These are phyloP conservation scores for Argentina silus DNA, from an alignment of 2,797 vertebrate species.

Conservation along the genomic window DNA sequence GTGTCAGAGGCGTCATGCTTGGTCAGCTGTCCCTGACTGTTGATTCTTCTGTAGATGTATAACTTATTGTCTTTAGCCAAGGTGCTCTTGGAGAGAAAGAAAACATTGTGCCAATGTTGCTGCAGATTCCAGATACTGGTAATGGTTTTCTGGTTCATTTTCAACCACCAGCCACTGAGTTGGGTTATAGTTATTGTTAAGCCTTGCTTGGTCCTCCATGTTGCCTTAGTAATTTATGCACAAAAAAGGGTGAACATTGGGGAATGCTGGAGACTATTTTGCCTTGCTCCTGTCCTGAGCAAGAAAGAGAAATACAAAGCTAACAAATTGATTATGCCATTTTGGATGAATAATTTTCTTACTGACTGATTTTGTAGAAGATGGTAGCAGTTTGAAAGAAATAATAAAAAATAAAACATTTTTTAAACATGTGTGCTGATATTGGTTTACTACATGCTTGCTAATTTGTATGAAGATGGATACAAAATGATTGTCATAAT, in stretches of 20 bases:
- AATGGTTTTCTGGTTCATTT: constrained; percentile 33
- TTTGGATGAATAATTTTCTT: constrained; percentile 54
- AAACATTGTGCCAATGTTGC: constrained; percentile 53
- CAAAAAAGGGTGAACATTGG: constrained; percentile 71
- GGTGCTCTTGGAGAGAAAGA: constrained; percentile 49
- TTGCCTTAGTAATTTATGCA: constrained; percentile 79
- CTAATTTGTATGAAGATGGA: no score
- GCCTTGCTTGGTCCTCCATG: constrained; percentile 70
- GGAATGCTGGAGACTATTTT: constrained; percentile 33
- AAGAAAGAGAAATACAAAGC: constrained; percentile 31
- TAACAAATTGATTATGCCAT: constrained; percentile 37
- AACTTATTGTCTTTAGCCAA: constrained; percentile 78
- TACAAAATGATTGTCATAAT: constrained; percentile 33
- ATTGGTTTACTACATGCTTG: no score
- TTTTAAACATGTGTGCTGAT: not conserved
- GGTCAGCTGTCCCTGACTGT: not conserved
- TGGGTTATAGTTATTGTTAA: constrained; percentile 31
- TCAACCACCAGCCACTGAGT: constrained; percentile 64
- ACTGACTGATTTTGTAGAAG: constrained; percentile 43
- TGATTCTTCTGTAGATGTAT: constrained; percentile 48
- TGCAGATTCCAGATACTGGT: constrained; percentile 41
- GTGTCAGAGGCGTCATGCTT: constrained; percentile 43
- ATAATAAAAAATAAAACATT: constrained; percentile 14
- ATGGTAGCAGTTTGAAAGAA: constrained; percentile 52
- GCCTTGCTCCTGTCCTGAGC: constrained; percentile 38